A percentile compares a stretch with the other conserved stretches of the same genome.
Evolutionary conservation across 2,888 invertebrate species (phyloP).

Genomic region (Drosophila paramelanica): DNA sequence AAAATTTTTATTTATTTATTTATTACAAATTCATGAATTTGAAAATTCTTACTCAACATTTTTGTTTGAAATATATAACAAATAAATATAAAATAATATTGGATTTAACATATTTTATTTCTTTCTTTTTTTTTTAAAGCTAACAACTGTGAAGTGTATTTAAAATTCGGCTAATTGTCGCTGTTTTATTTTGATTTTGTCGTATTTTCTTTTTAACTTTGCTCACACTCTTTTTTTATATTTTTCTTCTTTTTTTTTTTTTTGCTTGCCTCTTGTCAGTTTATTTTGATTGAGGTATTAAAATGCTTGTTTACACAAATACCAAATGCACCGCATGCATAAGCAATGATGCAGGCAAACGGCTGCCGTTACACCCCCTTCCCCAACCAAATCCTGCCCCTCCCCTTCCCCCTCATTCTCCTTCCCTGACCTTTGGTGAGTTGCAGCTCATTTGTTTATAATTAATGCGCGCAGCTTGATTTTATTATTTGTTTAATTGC

Average conservation of each 20-base stretch:
- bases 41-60: too few relatives aligned
- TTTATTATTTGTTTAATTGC: slow-evolving; percentile 41
- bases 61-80: too few relatives aligned
- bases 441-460: slow-evolving; percentile 40
- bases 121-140: too few relatives aligned
- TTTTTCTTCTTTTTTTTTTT: slow-evolving; percentile 8
- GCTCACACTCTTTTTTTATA: not conserved
- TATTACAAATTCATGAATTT: too few relatives aligned
- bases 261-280: slow-evolving; percentile 25
- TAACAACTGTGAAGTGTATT: not conserved
- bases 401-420: not conserved
- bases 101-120: too few relatives aligned
- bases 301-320: slow-evolving; percentile 71
- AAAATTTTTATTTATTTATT: too few relatives aligned
- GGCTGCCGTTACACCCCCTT: not conserved
- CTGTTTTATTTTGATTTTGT: not conserved
- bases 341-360: slow-evolving; percentile 31
- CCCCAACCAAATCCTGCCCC: not conserved
- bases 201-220: not conserved
- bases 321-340: slow-evolving; percentile 49
- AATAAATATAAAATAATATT: too few relatives aligned
- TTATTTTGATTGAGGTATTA: slow-evolving; percentile 72
- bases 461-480: slow-evolving; percentile 48
- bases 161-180: not conserved
- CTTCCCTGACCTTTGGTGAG: not conserved